Evolutionary conservation across 2,797 vertebrate genomes (phyloP), one percentile per base, ranked within the genome.

Genomic region (Etheostoma nigrum): DNA sequence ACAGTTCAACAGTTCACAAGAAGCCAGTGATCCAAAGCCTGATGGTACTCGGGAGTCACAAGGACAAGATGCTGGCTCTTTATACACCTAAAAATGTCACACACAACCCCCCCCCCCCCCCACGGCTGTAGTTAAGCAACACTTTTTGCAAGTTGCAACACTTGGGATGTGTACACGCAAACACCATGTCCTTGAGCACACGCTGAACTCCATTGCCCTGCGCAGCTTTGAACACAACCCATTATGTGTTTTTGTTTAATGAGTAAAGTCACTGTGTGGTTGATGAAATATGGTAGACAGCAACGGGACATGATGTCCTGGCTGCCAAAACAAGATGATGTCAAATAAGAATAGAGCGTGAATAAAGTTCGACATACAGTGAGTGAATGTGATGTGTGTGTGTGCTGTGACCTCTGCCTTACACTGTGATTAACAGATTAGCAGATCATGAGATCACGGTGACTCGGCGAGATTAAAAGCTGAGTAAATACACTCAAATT

Each of bases 131-230:
- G 45, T 65, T 68, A 57, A 75, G 61, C 57, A 83, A 81, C 65
- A 53, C 67, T 80, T 88, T 63, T 76, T 67, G 59, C 8, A 16
- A 45, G 66, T 86, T 88, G 72, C 81, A 58, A 87, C 84, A 92
- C 25, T 61, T 6, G 16, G 36, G 47, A 45, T 53, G 59, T 72
- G 48, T 42, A 21, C 76, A 82, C 9, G 0, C 23, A 1, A 49
- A 77, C 52, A 21, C 27, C 18, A 15, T 55, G 54, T 62, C 18
- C 64, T 76, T 51, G 54, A 33, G 33, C 1, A 42, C 52, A 42
- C 47, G 12, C 13, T 23, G 21, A 36, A 13, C 5, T 1, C 36
- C 30, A 15, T 6, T 4, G 36, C 16, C 3, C 16, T 1, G 61
- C 19, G 45, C 48, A 66, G 8, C 12, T 10, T 52, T 27, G 44